Evolutionary conservation across 2,113 vertebrate species (phyloP), one percentile per base, ranked within the genome.

Genomic region (Caranx ignobilis): DNA sequence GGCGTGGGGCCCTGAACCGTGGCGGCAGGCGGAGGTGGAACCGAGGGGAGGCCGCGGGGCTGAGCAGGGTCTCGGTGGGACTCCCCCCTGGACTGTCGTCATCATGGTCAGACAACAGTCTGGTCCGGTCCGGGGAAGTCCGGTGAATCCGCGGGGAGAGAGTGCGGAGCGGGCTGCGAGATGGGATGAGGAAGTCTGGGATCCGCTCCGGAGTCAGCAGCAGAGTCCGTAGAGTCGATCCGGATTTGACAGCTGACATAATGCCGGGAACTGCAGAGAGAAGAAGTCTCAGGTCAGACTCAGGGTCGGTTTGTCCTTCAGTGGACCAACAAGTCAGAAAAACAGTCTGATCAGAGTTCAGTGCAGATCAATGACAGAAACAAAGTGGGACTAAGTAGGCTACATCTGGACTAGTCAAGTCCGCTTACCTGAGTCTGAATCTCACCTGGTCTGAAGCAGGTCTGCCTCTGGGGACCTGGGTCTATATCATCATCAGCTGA

Each of bases 141-240:
- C 0, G 41, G n/a, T 2, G 59, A 6, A 11, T 16, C 15, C 50
- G 54, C 0, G 82, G 79, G 1, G 71, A 85, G 2, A 35, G 19
- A 2, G 37, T 2, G 26, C 12, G 32, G 0, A 43, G 68, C 0
- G 81, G 71, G 21, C 79, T 69, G 47, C 62, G 50, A 3, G 87
- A 71, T 4, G 91, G 93, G 71, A 93, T 52, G 18, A 84, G 15
- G 64, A 94, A 95, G 34, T 7, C 26, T 0, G 94, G 93, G 10
- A 93, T 88, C 19, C 85, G 73, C 54, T 93, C 89, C 0, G 93
- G 95, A 2, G 94, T 95, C 70, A 94, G 71, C 45, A 89, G 77
- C 45, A 93, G 57, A 41, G 41, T 71, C 56, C 78, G 71, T 41
- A 91, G 72, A 31, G 75, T 63, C 0, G 82, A 48, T 19, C 67